Conservation (phyloP, 2,797 vertebrate genomes). For the Tapirus indicus region DNA sequence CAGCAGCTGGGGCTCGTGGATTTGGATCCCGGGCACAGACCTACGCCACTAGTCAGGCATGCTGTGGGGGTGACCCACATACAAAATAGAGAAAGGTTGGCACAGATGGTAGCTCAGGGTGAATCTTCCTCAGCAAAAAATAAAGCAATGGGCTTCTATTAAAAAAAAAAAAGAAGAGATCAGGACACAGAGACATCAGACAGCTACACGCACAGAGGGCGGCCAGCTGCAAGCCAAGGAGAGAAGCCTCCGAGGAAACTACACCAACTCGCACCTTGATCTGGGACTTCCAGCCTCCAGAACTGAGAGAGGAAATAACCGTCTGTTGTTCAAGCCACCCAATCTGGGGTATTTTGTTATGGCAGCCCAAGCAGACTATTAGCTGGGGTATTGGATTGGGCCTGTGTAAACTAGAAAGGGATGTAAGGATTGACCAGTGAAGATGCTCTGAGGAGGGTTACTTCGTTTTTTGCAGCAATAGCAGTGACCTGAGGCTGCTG, state of each 20-base stretch:
- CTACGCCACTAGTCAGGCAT: no score
- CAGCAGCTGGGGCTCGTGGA: no score
- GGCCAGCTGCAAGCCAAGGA: neutral
- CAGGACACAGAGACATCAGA: neutral
- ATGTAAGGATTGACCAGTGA: neutral
- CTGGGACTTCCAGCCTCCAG: neutral
- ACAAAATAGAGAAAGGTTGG: no score
- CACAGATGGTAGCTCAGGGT: no score
- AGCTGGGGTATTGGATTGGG: fast-evolving
- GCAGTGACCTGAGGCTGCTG: neutral
- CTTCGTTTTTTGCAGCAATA: neutral
- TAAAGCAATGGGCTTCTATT: no score
- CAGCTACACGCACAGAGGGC: neutral
- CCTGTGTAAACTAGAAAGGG: neutral
- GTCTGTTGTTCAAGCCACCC: neutral
- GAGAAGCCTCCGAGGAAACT: neutral
- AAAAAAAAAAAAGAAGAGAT: neutral
- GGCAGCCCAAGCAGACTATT: fast-evolving
- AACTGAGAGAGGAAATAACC: neutral
- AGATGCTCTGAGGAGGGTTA: neutral
- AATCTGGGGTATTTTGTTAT: neutral
- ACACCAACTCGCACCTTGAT: neutral
- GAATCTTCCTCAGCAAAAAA: no score
- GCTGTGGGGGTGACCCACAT: no score
- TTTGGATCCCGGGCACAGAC: no score